Base-by-base conservation (phyloP, 2,888 invertebrate species). In the Trypoxylon attenuatum region DNA sequence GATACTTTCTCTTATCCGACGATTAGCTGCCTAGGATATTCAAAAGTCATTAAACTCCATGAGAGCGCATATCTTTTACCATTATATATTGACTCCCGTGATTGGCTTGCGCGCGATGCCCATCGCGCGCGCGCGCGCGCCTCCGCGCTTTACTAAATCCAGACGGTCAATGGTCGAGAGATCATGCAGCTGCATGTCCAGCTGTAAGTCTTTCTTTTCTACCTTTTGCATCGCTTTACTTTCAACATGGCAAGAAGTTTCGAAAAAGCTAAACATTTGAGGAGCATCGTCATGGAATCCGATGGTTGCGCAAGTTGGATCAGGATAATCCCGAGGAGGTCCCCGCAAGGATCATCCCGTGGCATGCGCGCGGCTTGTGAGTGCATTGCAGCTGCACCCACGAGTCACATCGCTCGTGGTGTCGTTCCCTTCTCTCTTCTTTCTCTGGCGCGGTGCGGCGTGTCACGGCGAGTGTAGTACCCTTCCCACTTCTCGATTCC, bases 361-460 rank as follows among this genome's bases (percentile, higher is more conserved):
- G 53, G 45, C 46, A 68, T 69, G 65, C 68, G 61, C n/a, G n/a
- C n/a, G 66, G 58, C 59, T 54, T 38, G 47, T 38, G 51, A 62
- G 53, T 62, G 60, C 69, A 70, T 62, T 65, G 69, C 66, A 69
- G 73, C 79, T 79, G 78, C 80, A 78, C 80, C 81, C 79, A 80
- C 79, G 76, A 76, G 69, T 69, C 77, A 71, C 77, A 76, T 80
- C 80, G 69, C 76, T 77, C 77, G 73, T 58, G 57, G 64, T 65
- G 65, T 61, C 69, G 72, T 75, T 74, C 76, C 76, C 69, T 71
- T 71, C 74, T 71, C 71, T 57, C 41, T 21, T 49, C 39, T 15
- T 13, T 8, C 41, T 47, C 25, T 16, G 50, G 49, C n/a, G n/a
- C n/a, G n/a, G n/a, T 52, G 54, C 50, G 39, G 23, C 54, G 59